Evolutionary conservation across 2,113 vertebrate species (phyloP).

Genomic region (Felis chaus): DNA sequence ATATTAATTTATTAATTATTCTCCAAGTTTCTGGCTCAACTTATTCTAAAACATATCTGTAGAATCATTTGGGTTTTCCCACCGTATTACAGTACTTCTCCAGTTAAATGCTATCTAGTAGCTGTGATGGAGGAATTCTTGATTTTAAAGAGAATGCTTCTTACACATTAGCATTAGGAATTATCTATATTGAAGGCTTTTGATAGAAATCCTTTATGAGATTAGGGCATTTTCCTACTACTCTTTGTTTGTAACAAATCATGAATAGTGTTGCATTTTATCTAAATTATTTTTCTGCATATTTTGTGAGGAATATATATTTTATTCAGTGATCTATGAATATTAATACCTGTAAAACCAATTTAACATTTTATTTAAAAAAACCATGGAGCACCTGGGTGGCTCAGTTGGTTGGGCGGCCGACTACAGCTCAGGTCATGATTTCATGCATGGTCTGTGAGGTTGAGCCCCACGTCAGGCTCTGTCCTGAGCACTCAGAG

Average conservation of each 20-base stretch:
- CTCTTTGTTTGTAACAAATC: background rate
- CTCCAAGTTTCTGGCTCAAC: background rate
- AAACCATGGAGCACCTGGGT: background rate
- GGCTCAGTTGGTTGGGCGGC: too few species aligned
- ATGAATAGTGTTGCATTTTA: background rate
- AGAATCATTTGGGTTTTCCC: background rate
- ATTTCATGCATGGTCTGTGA: too few species aligned
- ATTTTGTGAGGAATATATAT: background rate
- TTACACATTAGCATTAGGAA: background rate
- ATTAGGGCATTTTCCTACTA: background rate
- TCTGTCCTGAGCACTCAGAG: too few species aligned
- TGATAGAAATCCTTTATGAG: background rate
- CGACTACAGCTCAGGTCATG: too few species aligned
- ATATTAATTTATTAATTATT: background rate
- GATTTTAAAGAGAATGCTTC: background rate
- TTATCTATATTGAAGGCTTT: background rate
- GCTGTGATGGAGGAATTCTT: background rate
- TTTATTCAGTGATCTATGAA: background rate
- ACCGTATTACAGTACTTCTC: too few species aligned
- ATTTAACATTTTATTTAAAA: background rate
- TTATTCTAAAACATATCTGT: background rate
- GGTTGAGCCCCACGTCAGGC: too few species aligned
- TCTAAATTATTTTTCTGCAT: too few species aligned
- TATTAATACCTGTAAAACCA: background rate
- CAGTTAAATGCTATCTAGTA: background rate